Evolutionary conservation across 2,888 invertebrate species (phyloP).

Genomic region (Conistra vaccinii): DNA sequence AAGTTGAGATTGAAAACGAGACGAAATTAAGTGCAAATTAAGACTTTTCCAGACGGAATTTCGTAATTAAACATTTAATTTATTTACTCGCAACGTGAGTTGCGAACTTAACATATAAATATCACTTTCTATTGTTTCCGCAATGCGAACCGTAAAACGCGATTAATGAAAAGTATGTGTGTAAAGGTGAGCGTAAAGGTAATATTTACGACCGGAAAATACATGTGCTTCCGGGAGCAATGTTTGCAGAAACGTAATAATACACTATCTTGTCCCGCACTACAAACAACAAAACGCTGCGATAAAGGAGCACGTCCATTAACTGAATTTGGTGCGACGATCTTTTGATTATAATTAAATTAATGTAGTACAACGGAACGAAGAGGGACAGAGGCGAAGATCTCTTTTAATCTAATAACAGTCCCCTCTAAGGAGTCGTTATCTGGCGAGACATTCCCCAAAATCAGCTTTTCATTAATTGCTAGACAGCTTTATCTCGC

Average conservation of each 20-base stretch:
- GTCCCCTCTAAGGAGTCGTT: constrained; percentile 72
- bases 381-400: constrained; percentile 72
- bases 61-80: constrained; percentile 74
- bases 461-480: constrained; percentile 88
- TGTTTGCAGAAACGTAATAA: constrained; percentile 34
- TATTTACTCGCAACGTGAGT: constrained; percentile 60
- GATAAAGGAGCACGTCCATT: constrained; percentile 31
- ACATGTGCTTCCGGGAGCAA: constrained; percentile 37
- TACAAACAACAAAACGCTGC: constrained; percentile 33
- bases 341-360: constrained; percentile 75
- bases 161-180: constrained; percentile 42
- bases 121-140: constrained; percentile 49
- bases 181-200: constrained; percentile 33
- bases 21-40: constrained; percentile 80
- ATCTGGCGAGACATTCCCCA: constrained; percentile 79
- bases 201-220: constrained; percentile 55
- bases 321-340: constrained; percentile 37
- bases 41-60: constrained; percentile 74
- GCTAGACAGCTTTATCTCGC: constrained; percentile 81
- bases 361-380: constrained; percentile 75
- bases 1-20: constrained; percentile 83
- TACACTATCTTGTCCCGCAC: constrained; percentile 40
- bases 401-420: constrained; percentile 80
- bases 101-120: constrained; percentile 51
- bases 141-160: constrained; percentile 31